A percentile compares a stretch with the other conserved stretches of the same genome.
These are phyloP conservation scores for Zaprionus camerounensis DNA, from an alignment of 1,140 invertebrate species.

Conservation along the genomic window DNA sequence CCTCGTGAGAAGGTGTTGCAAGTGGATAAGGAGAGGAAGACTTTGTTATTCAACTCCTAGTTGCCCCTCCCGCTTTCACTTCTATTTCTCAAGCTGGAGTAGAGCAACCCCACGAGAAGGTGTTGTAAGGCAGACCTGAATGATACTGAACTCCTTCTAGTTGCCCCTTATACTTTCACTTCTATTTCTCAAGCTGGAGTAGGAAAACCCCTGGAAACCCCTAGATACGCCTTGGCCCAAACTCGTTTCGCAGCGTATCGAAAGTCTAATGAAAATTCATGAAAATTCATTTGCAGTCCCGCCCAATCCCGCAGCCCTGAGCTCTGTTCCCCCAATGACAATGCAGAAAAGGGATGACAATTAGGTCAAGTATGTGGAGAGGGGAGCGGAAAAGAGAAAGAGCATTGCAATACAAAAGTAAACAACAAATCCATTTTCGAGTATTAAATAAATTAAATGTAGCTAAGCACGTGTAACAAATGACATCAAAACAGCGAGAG, in stretches of 20 bases:
- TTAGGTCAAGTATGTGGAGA: not conserved
- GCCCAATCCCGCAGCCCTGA: constrained; percentile 46
- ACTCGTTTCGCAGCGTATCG: constrained; percentile 64
- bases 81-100: not conserved
- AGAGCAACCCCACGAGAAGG: not conserved
- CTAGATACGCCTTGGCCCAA: not conserved
- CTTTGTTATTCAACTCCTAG: not conserved
- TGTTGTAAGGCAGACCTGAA: not conserved
- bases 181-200: not conserved
- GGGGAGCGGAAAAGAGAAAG: constrained; percentile 13
- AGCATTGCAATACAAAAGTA: constrained; percentile 63
- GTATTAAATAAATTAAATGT: constrained; percentile 82
- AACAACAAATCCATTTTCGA: constrained; percentile 78
- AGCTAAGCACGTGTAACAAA: constrained; percentile 80
- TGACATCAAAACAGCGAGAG: constrained; percentile 67
- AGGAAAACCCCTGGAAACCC: constrained; percentile 4
- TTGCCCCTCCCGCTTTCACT: not conserved
- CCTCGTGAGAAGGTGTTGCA: not conserved
- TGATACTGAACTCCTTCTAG: not conserved
- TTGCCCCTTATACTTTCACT: not conserved
- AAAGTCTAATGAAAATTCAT: constrained; percentile 69
- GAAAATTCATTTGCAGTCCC: constrained; percentile 71
- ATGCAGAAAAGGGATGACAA: constrained; percentile 42
- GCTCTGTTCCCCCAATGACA: constrained; percentile 8
- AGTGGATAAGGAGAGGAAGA: no score